phyloP scores from a whole-genome alignment of 2,888 invertebrate species.

The Lepidochitona cinerea region DNA sequence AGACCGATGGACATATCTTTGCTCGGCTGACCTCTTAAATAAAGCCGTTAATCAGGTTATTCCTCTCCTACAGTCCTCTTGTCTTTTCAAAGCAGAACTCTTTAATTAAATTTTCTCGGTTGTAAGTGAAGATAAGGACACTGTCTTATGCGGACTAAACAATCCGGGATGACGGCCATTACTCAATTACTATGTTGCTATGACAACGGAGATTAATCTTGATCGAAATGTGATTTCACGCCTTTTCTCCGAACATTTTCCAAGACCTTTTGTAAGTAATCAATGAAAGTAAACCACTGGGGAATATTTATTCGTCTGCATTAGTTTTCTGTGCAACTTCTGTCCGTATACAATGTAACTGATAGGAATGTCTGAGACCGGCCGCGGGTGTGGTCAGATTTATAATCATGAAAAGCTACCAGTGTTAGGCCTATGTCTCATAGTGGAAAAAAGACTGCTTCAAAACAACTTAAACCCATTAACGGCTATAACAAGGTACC shows the following conservation, averaged over 20 bases:
- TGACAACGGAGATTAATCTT: slow-evolving; percentile 4
- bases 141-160: background rate
- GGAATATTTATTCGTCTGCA: no score
- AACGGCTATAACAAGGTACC: no score
- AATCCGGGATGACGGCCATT: background rate
- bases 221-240: slow-evolving; percentile 6
- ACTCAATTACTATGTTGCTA: background rate
- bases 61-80: background rate
- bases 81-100: background rate
- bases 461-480: no score
- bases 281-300: background rate
- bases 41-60: background rate
- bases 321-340: no score
- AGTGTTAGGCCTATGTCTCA: no score
- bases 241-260: background rate
- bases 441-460: no score
- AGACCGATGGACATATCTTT: no score
- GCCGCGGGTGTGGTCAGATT: no score
- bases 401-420: no score
- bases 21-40: no score
- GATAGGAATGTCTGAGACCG: no score
- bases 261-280: slow-evolving; percentile 1
- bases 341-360: no score
- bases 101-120: background rate
- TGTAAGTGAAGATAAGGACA: background rate